Conservation (phyloP, 2,888 invertebrate species). For the Calameuta pallipes region DNA sequence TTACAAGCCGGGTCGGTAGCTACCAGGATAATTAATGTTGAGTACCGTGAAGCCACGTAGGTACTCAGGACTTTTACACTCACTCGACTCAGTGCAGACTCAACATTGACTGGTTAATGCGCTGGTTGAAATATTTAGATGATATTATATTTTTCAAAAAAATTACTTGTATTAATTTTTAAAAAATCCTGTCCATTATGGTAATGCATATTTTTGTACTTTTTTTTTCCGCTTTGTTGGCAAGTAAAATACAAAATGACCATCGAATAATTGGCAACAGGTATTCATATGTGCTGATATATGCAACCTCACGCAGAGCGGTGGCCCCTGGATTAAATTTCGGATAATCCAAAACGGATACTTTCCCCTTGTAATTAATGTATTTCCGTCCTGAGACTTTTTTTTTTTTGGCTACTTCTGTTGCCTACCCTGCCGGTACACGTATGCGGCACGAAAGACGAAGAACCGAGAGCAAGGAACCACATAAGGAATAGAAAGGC, state of each 20-base stretch:
- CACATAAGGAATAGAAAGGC: neutral
- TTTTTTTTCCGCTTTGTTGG: too few relatives aligned
- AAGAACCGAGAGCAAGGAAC: neutral
- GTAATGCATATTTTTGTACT: neutral
- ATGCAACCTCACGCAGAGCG: slow-evolving; percentile 29
- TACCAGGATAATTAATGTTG: too few relatives aligned
- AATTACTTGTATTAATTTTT: too few relatives aligned
- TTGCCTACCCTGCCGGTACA: neutral
- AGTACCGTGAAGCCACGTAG: too few relatives aligned
- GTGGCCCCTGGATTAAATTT: slow-evolving; percentile 49
- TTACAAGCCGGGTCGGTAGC: too few relatives aligned
- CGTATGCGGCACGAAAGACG: neutral
- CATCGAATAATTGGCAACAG: slow-evolving; percentile 24
- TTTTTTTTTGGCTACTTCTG: neutral
- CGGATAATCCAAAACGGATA: slow-evolving; percentile 48
- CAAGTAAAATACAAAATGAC: neutral
- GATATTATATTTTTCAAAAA: too few relatives aligned
- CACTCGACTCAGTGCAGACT: too few relatives aligned
- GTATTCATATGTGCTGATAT: slow-evolving; percentile 19
- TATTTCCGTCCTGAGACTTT: slow-evolving; percentile 33
- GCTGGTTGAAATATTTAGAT: too few relatives aligned
- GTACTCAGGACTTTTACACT: too few relatives aligned
- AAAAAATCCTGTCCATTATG: neutral
- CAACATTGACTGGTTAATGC: too few relatives aligned
- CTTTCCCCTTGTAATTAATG: slow-evolving; percentile 56